These are phyloP conservation scores for Musca vetustissima DNA, from an alignment of 1,140 invertebrate genomes.

Conservation along the genomic window DNA sequence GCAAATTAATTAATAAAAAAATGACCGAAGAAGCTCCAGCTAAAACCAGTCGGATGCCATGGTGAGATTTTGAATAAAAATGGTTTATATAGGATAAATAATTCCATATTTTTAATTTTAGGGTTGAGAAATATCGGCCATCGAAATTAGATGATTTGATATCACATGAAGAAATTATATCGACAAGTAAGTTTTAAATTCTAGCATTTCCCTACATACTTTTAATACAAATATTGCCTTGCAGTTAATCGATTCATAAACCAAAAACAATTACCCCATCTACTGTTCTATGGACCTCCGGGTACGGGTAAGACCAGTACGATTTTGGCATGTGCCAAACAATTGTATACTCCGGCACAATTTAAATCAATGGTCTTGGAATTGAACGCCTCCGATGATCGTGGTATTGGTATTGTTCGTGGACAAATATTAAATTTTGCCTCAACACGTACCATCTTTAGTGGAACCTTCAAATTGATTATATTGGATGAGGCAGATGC, in stretches of 20 bases:
- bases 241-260: constrained; percentile 91
- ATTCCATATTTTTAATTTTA: constrained; percentile 55
- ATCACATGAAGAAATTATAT: constrained; percentile 96
- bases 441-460: constrained; percentile 94
- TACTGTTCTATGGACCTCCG: constrained; percentile 97
- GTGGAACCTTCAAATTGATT: constrained; percentile 91
- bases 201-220: background rate
- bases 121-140: constrained; percentile 99
- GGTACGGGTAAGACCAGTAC: constrained; percentile 99
- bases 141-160: constrained; percentile 88
- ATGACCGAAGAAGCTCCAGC: constrained; percentile 39
- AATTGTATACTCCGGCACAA: constrained; percentile 86
- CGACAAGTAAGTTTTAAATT: constrained; percentile 91
- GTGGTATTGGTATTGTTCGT: constrained; percentile 96
- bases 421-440: constrained; percentile 98
- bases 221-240: constrained; percentile 24
- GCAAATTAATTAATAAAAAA: background rate
- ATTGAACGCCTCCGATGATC: constrained; percentile 98
- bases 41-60: constrained; percentile 43
- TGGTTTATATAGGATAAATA: too few relatives aligned
- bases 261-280: constrained; percentile 91
- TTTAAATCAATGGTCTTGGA: constrained; percentile 72
- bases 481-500: constrained; percentile 99
- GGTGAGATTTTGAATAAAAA: constrained; percentile 29
- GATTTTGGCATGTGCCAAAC: constrained; percentile 92